Evolutionary conservation across 2,797 vertebrate species (phyloP), one percentile per base, ranked within the genome.

Genomic region (Pelobates cultripes): DNA sequence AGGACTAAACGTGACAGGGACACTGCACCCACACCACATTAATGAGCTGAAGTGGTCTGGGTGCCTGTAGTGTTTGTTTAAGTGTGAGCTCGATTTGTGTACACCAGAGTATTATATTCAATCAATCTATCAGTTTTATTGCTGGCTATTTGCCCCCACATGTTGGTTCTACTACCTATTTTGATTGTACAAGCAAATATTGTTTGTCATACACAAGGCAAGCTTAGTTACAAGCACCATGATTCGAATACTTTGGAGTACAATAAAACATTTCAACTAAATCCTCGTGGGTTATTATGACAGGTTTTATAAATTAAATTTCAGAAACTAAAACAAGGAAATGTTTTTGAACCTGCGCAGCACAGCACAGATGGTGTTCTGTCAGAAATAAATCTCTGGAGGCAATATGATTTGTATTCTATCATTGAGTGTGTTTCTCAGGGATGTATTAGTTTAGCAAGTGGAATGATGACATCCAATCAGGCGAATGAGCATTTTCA

Each of bases 141-240:
- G 74, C 81, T 89, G 86, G 83, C 85, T 86, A 15, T 78, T 77
- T 88, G 86, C 85, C 87, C 85, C 87, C 75, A 85, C 85, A 57
- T 81, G 8, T 78, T 79, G 7, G 70, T 87, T 86, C 72, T 85
- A 78, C 67, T 85, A 85, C 61, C 86, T 87, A 85, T 81, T 84
- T 87, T 72, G 0, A 0, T 85, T 0, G 7, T 89, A 83, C 79
- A 80, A 85, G 77, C 73, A 88, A 87, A 86, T 86, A 84, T 69
- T 85, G 80, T 88, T 85, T 80, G 82, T 84, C 51, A 0, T 78
- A 75, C 79, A 79, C 85, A 79, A 84, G 80, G 73, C 83, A 75
- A 83, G 83, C 9, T 60, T 73, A 84, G 13, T 79, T 88, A 85
- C 87, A 77, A 85, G 85, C 86, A 84, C 86, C 86, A 80, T 85